phyloP scores from a whole-genome alignment of 2,113 vertebrate genomes.

The Tonatia bakeri region DNA sequence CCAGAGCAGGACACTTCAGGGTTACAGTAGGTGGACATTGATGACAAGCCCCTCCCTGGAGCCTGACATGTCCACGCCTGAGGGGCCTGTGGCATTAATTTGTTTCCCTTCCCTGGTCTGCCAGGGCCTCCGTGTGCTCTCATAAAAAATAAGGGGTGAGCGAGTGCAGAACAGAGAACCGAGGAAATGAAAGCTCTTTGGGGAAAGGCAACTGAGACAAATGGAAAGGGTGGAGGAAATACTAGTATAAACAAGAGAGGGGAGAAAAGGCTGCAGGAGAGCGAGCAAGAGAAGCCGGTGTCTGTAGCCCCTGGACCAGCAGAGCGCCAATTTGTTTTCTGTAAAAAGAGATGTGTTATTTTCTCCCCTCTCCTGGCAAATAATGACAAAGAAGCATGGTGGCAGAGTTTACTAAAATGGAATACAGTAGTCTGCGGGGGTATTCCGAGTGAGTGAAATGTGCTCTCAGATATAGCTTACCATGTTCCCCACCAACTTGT shows the following conservation, averaged over 20 bases:
- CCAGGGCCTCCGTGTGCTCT: not conserved
- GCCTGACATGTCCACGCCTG: not conserved
- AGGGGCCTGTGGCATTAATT: not conserved
- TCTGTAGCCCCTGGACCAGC: not conserved
- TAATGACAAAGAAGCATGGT: constrained; percentile 35
- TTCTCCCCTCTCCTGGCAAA: not conserved
- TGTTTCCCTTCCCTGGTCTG: not conserved
- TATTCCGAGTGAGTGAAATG: constrained; percentile 44
- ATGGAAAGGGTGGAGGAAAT: constrained; percentile 31
- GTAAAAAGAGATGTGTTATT: constrained; percentile 47
- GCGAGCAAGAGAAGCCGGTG: not conserved
- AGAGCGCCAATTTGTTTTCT: not conserved
- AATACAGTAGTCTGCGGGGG: constrained; percentile 25
- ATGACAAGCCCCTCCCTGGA: too few relatives aligned
- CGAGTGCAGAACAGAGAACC: not conserved
- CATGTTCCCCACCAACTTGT: constrained; percentile 64
- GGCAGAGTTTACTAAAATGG: constrained; percentile 42
- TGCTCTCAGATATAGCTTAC: constrained; percentile 49
- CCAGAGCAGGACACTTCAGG: not conserved
- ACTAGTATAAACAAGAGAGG: not conserved
- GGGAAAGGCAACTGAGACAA: constrained; percentile 9
- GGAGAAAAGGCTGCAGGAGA: not conserved
- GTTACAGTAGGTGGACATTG: accelerated
- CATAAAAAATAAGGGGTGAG: not conserved
- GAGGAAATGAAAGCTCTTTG: not conserved